Evolutionary conservation across 2,797 vertebrate species (phyloP).

Genomic region (Euphonia xanthogaster): DNA sequence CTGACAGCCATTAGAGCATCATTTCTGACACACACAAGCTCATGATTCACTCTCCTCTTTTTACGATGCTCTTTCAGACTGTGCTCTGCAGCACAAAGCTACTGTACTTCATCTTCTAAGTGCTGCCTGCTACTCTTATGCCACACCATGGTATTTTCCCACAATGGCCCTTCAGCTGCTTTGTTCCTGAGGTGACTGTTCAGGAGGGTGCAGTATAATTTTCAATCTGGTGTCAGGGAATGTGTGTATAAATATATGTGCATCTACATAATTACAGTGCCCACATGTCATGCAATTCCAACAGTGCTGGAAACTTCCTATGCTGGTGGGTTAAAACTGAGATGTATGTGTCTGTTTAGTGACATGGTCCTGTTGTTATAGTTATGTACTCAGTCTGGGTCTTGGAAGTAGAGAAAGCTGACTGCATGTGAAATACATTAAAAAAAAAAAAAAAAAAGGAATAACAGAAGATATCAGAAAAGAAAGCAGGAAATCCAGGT

Average conservation of each 20-base stretch:
- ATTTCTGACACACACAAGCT: constrained; percentile 13
- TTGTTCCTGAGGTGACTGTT: background rate
- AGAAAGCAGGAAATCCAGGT: background rate
- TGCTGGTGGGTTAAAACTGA: background rate
- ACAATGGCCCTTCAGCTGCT: background rate
- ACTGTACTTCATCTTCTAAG: background rate
- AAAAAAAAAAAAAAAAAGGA: fast-evolving
- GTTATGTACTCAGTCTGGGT: background rate
- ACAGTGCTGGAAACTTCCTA: background rate
- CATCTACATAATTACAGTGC: background rate
- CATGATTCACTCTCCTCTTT: background rate
- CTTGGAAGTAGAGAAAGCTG: background rate
- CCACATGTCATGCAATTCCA: background rate
- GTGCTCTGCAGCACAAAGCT: background rate
- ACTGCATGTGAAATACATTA: background rate
- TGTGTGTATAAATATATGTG: background rate
- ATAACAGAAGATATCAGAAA: background rate
- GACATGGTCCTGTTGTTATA: fast-evolving
- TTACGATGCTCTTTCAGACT: background rate
- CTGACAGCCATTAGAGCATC: background rate
- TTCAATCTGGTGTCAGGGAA: background rate
- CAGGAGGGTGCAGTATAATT: background rate
- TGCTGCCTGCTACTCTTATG: background rate
- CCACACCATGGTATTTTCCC: background rate
- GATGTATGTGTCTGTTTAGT: background rate